Percentiles rank a stretch among this genome's conserved stretches.
These are phyloP conservation scores for Gallinago undulata DNA, from an alignment of 2,113 vertebrate genomes.

Conservation along the genomic window DNA sequence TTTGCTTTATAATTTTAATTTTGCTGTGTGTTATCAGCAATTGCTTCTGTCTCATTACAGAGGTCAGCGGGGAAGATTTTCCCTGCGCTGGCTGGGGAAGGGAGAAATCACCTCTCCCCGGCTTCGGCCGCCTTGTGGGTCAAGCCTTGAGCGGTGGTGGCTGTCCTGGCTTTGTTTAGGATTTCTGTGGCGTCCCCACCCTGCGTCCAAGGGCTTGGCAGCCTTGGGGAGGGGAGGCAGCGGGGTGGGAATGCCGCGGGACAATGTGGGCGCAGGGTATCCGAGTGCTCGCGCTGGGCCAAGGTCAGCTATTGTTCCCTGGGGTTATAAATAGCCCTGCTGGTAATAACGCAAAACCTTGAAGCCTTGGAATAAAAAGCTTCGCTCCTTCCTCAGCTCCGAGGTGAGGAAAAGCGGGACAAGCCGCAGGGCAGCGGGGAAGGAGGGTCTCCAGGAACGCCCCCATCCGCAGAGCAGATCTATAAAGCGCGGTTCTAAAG, in stretches of 20 bases:
- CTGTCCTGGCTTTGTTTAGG: background rate
- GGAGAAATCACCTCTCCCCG: background rate
- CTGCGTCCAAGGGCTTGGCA: conserved; percentile 38
- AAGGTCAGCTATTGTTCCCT: conserved; percentile 73
- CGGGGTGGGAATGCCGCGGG: conserved; percentile 46
- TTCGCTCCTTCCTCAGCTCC: background rate
- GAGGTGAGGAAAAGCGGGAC: background rate
- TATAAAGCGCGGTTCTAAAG: background rate
- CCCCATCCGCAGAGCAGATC: background rate
- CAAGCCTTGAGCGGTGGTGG: background rate
- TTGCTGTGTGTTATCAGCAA: background rate
- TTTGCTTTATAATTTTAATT: background rate
- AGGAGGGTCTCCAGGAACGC: background rate
- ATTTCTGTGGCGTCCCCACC: conserved; percentile 15
- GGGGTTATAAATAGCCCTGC: conserved; percentile 64
- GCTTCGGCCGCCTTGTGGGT: background rate
- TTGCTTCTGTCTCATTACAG: background rate
- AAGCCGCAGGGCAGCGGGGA: background rate
- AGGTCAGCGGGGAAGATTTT: background rate
- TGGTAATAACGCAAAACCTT: conserved; percentile 15
- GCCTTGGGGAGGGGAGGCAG: background rate
- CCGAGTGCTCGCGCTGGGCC: conserved; percentile 19
- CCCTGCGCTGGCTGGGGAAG: background rate
- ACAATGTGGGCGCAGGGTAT: conserved; percentile 55
- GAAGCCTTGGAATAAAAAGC: conserved; percentile 40